A percentile compares a stretch with the other conserved stretches of the same genome.
Evolutionary conservation across 2,888 invertebrate genomes (phyloP).

Genomic region (Gibbula magus): DNA sequence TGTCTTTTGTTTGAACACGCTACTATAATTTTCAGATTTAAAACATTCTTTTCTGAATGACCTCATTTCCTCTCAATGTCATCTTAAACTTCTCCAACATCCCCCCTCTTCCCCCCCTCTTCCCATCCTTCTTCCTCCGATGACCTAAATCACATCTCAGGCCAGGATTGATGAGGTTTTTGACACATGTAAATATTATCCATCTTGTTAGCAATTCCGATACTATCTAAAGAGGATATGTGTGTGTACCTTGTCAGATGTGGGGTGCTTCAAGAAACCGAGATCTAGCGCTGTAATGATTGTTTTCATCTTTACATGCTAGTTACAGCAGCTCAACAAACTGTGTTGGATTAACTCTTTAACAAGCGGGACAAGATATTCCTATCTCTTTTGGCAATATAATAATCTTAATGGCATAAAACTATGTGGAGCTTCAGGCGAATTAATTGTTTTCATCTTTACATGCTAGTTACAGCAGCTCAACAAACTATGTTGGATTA

Average conservation of each 20-base stretch:
- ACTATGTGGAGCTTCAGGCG: too few species aligned
- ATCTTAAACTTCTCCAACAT: background rate
- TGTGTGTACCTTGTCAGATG: background rate
- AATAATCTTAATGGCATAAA: too few species aligned
- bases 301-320: background rate
- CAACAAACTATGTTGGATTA: too few species aligned
- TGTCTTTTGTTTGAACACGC: background rate
- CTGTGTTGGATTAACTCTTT: background rate
- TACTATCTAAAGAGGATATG: background rate
- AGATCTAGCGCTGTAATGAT: background rate
- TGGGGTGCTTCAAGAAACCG: background rate
- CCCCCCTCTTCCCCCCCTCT: background rate
- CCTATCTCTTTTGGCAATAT: background rate
- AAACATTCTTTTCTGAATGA: too few species aligned
- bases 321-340: background rate
- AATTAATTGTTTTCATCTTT: too few species aligned
- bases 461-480: too few species aligned
- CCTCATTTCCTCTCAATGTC: background rate
- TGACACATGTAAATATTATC: background rate
- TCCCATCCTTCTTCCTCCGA: background rate
- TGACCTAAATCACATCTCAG: background rate
- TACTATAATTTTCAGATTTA: too few species aligned
- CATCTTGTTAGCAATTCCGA: background rate
- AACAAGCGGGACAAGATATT: background rate
- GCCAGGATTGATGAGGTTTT: too few species aligned